phyloP scores from a whole-genome alignment of 2,888 invertebrate genomes.

The Noctuana brunneofusca region DNA sequence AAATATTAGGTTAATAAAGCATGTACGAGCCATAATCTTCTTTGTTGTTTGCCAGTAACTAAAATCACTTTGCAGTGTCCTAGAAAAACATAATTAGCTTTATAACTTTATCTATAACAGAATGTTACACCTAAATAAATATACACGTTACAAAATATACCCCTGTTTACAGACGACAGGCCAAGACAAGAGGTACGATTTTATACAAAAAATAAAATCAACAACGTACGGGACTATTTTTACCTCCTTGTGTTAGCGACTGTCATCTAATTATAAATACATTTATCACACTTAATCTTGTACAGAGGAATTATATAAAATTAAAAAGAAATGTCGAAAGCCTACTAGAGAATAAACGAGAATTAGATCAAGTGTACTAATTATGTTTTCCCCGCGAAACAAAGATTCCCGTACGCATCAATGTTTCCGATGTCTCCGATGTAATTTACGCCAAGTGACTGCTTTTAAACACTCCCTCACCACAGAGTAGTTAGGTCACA shows the following conservation, averaged over 20 bases:
- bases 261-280: constrained; percentile 77
- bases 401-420: constrained; percentile 81
- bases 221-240: constrained; percentile 68
- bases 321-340: constrained; percentile 16
- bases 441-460: constrained; percentile 58
- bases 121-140: constrained; percentile 67
- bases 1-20: constrained; percentile 45
- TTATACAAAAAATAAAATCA: constrained; percentile 82
- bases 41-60: constrained; percentile 67
- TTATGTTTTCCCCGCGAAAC: constrained; percentile 78
- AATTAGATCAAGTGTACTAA: constrained; percentile 52
- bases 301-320: constrained; percentile 54
- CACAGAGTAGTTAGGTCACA: constrained; percentile 69
- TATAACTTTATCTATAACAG: constrained; percentile 54
- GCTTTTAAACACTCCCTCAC: constrained; percentile 49
- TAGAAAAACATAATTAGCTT: constrained; percentile 80
- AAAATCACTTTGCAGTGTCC: constrained; percentile 65
- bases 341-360: constrained; percentile 28
- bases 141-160: constrained; percentile 70
- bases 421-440: constrained; percentile 66
- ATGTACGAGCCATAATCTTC: constrained; percentile 59
- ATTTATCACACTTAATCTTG: constrained; percentile 74
- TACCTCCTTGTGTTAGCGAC: constrained; percentile 79
- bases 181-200: constrained; percentile 81
- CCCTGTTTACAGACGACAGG: constrained; percentile 79